Conservation (phyloP, 1,140 invertebrate species). For the Drosophila mojavensis region DNA sequence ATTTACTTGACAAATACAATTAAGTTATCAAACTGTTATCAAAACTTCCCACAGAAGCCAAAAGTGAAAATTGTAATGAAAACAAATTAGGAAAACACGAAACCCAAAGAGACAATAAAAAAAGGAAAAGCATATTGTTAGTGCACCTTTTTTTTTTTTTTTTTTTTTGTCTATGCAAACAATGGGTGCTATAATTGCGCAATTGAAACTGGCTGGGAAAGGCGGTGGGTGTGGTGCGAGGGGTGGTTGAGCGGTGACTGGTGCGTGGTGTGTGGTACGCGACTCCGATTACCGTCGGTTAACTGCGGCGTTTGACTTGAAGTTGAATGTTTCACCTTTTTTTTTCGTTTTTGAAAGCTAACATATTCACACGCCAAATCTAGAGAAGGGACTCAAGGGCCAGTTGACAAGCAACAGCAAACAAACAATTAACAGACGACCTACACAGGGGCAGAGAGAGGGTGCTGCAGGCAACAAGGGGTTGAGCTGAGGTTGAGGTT, state of each 20-base stretch:
- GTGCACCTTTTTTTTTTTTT: slow-evolving; percentile 49
- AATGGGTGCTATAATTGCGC: slow-evolving; percentile 79
- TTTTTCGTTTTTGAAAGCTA: slow-evolving; percentile 65
- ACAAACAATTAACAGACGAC: slow-evolving; percentile 82
- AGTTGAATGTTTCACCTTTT: slow-evolving; percentile 24
- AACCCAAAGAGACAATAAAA: slow-evolving; percentile 35
- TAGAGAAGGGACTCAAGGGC: slow-evolving; percentile 52
- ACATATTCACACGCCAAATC: slow-evolving; percentile 69
- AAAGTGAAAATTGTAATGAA: slow-evolving; percentile 80
- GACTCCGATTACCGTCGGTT: slow-evolving; percentile 72
- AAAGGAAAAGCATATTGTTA: slow-evolving; percentile 64
- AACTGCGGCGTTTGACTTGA: slow-evolving; percentile 64
- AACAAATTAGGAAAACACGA: slow-evolving; percentile 63
- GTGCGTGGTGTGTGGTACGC: slow-evolving; percentile 13
- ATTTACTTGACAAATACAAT: not conserved
- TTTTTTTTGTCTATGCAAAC: slow-evolving; percentile 66
- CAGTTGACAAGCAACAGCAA: slow-evolving; percentile 81
- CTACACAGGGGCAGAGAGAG: slow-evolving; percentile 1
- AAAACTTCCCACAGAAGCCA: slow-evolving; percentile 35
- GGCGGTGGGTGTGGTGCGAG: slow-evolving; percentile 1
- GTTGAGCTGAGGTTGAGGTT: slow-evolving; percentile 16
- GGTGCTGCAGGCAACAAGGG: slow-evolving; percentile 26
- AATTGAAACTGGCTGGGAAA: slow-evolving; percentile 58
- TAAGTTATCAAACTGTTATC: slow-evolving; percentile 17
- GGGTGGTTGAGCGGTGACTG: slow-evolving; percentile 35